Percentiles rank a stretch among this genome's conserved stretches.
Conservation (phyloP, 2,113 vertebrate genomes). For the Struthidea cinerea region DNA sequence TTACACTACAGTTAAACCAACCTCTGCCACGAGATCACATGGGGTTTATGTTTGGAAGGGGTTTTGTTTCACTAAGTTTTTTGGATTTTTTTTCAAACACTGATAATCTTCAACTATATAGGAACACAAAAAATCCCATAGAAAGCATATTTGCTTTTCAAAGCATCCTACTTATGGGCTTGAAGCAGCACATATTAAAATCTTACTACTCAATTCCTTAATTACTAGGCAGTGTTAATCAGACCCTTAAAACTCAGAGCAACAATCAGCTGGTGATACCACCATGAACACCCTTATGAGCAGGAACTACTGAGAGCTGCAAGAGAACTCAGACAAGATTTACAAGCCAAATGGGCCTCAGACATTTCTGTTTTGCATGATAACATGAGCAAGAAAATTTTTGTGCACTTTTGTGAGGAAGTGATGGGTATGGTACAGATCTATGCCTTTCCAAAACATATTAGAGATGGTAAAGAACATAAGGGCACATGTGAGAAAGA, state of each 20-base stretch:
- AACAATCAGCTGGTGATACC: neutral
- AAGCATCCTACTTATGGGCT: too few species aligned
- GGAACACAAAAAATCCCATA: neutral
- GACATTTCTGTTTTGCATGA: neutral
- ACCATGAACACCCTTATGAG: neutral
- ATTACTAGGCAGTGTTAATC: neutral
- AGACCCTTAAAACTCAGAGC: neutral
- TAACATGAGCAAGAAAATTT: neutral
- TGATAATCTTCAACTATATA: neutral
- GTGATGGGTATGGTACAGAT: fast-evolving
- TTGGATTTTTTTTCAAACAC: neutral
- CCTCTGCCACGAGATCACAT: fast-evolving
- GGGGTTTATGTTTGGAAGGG: neutral
- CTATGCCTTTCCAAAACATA: neutral
- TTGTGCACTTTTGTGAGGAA: neutral
- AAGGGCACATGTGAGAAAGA: neutral
- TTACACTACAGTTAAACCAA: neutral
- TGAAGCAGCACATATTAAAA: neutral
- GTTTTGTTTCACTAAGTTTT: neutral
- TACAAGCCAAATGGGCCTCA: neutral
- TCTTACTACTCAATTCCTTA: neutral
- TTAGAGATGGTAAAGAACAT: neutral
- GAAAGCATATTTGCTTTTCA: neutral
- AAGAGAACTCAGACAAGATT: neutral
- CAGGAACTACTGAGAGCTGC: neutral